Base-by-base conservation (phyloP, 2,888 invertebrate species). In the Antheraea yamamai region DNA sequence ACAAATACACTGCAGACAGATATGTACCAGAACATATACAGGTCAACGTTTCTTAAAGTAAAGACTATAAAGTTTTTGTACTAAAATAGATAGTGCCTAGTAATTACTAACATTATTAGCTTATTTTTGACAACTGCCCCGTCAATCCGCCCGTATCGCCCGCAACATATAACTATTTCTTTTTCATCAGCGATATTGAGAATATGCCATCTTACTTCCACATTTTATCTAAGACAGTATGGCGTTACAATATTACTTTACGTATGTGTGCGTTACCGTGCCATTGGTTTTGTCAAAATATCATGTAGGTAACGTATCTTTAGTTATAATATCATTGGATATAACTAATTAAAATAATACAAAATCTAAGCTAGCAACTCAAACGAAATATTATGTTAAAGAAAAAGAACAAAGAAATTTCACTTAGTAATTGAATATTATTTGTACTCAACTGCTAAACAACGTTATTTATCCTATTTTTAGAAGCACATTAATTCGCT, bases 401-500 rank as follows among this genome's bases (percentile, higher is more conserved):
- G 76, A 79, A 85, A 72, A 64, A 35, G 76, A 79, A 85, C 83
- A 80, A 81, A 83, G 79, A 79, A 81, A 77, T 78, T 81, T 79
- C 79, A 79, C 75, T 78, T 76, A 79, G 82, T 82, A 82, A 83
- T 83, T 76, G 77, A 47, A 81, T 81, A 79, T 83, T 82, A 79
- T 81, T 83, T 82, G 78, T 81, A 78, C 76, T 80, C 84, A 84
- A 84, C 81, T 78, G 81, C 80, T 81, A 81, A 80, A 81, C 81
- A 82, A 86, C 82, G 82, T 81, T 61, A 68, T 51, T 83, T 81
- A 79, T 81, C 84, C 88, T 92, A 92, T 92, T 89, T 91, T 88
- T 89, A 92, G 89, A 84, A 80, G 80, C 84, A 80, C 84, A 88
- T 88, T 88, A 90, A 88, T 88, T 84, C 85, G 82, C 85, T 86